These are phyloP conservation scores for Etheostoma perlongum DNA, from an alignment of 2,797 vertebrate species.

Conservation along the genomic window DNA sequence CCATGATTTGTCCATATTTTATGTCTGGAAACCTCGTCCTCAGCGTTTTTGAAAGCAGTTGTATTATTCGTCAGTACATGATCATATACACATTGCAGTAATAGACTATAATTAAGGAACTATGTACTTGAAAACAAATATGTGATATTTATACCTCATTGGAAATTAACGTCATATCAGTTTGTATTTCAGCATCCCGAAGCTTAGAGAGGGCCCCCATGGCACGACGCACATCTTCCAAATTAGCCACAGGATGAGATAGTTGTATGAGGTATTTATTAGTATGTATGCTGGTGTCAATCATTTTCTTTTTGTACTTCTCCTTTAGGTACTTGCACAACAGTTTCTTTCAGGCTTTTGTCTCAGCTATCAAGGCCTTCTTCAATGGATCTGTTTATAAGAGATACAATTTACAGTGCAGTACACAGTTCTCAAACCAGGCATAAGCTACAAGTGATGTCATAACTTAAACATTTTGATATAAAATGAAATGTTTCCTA, in stretches of 20 bases:
- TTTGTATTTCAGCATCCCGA: constrained; percentile 83
- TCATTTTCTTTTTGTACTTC: no score
- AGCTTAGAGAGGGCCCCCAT: constrained; percentile 44
- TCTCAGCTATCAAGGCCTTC: no score
- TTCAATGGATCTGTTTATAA: neutral
- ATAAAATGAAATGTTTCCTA: neutral
- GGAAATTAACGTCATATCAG: constrained; percentile 86
- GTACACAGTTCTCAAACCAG: neutral
- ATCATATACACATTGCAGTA: neutral
- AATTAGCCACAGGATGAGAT: no score
- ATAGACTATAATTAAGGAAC: neutral
- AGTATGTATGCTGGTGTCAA: no score
- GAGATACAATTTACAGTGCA: neutral
- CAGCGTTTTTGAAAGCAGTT: neutral
- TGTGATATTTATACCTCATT: constrained; percentile 84
- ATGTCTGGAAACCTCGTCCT: neutral
- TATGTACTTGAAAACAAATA: neutral
- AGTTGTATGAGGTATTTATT: no score
- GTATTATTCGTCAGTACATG: neutral
- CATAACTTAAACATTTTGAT: neutral
- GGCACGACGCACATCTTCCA: no score
- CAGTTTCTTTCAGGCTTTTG: no score
- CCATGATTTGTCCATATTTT: neutral
- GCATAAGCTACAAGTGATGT: neutral
- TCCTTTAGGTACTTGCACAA: no score